phyloP scores from a whole-genome alignment of 2,888 invertebrate species.

The Leucozona laternaria region DNA sequence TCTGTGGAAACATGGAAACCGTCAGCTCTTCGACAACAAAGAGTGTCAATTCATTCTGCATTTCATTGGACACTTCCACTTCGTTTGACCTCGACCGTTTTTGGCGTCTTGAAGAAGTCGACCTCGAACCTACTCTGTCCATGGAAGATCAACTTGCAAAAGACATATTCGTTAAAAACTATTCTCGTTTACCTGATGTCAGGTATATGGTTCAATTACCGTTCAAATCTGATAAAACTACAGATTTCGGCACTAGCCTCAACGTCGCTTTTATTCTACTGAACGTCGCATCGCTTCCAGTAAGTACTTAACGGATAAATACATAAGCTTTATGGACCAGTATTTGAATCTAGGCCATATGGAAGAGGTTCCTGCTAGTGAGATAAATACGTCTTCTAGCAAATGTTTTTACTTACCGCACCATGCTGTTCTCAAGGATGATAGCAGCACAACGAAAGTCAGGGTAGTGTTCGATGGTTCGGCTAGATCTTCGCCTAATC shows the following conservation, averaged over 20 bases:
- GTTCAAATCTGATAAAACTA: background rate
- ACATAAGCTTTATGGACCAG: too few species aligned
- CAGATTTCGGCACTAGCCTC: conserved; percentile 4
- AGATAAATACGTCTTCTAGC: too few species aligned
- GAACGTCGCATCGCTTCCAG: background rate
- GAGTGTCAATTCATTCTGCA: background rate
- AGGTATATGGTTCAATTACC: conserved; percentile 7
- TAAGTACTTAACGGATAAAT: too few species aligned
- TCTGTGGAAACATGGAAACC: conserved; percentile 26
- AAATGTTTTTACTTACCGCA: too few species aligned
- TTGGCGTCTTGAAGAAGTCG: too few species aligned
- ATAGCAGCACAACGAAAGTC: too few species aligned
- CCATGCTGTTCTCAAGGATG: too few species aligned
- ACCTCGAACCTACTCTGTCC: conserved; percentile 13
- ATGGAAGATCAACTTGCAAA: conserved; percentile 27
- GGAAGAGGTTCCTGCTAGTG: too few species aligned
- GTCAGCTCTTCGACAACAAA: background rate
- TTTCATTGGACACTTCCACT: conserved; percentile 15
- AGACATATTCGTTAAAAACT: conserved; percentile 23
- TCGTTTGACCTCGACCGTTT: conserved; percentile 43
- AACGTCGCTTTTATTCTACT: conserved; percentile 14
- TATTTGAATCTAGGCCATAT: too few species aligned
- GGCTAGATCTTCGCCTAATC: too few species aligned
- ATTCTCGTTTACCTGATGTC: conserved; percentile 34
- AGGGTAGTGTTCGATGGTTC: too few species aligned